phyloP scores from a whole-genome alignment of 2,888 invertebrate genomes.

The Hydriomena furcata region DNA sequence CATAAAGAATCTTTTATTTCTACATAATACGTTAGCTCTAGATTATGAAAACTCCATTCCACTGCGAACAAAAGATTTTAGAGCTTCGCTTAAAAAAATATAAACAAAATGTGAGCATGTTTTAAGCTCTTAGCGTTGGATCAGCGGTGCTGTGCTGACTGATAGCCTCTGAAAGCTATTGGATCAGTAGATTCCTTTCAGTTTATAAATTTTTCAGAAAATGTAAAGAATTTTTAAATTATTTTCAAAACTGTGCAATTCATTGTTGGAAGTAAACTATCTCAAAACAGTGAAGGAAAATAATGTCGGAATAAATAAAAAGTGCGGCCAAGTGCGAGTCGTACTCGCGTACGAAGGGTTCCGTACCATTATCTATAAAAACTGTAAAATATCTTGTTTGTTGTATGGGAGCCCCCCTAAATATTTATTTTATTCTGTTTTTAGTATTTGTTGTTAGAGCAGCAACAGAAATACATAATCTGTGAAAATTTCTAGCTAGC shows the following conservation, averaged over 20 bases:
- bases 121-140: conserved; percentile 54
- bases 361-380: too few relatives aligned
- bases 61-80: conserved; percentile 33
- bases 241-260: not conserved
- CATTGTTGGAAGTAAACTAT: not conserved
- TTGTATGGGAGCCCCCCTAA: too few relatives aligned
- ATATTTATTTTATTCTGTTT: too few relatives aligned
- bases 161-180: conserved; percentile 42
- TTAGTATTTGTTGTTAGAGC: too few relatives aligned
- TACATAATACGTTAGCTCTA: not conserved
- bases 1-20: too few relatives aligned
- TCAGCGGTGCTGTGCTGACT: conserved; percentile 46
- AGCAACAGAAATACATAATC: not conserved
- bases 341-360: too few relatives aligned
- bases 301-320: not conserved
- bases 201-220: conserved; percentile 14
- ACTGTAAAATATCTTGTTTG: too few relatives aligned
- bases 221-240: not conserved
- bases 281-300: too few relatives aligned
- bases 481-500: not conserved
- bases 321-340: too few relatives aligned
- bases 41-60: not conserved
- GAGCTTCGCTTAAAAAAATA: conserved; percentile 25
- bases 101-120: conserved; percentile 44
- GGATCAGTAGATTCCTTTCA: conserved; percentile 29